Evolutionary conservation across 2,888 invertebrate genomes (phyloP).

Genomic region (Scaptomyza flava): DNA sequence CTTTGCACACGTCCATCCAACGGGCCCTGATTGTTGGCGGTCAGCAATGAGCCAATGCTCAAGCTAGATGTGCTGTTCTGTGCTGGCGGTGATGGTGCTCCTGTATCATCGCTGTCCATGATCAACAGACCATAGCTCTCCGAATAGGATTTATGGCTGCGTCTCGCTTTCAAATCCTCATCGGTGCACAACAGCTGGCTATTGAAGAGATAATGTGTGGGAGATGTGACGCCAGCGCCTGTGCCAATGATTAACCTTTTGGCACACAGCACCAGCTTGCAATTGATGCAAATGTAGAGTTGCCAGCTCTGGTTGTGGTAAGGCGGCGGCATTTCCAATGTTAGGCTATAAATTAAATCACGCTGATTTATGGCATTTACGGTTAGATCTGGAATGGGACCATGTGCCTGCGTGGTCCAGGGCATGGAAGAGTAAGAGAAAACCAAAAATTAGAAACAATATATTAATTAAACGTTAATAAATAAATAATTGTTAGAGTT

Average conservation of each 20-base stretch:
- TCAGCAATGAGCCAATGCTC: slow-evolving; percentile 55
- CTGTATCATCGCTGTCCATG: slow-evolving; percentile 69
- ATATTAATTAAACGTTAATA: no score
- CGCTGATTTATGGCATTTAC: slow-evolving; percentile 76
- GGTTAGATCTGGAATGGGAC: slow-evolving; percentile 78
- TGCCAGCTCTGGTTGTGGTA: slow-evolving; percentile 68
- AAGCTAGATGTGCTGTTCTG: slow-evolving; percentile 63
- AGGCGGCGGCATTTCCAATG: slow-evolving; percentile 48
- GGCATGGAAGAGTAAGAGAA: slow-evolving; percentile 24
- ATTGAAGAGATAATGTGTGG: slow-evolving; percentile 77
- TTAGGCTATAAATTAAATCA: slow-evolving; percentile 78
- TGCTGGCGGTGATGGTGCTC: slow-evolving; percentile 69
- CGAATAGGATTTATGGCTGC: slow-evolving; percentile 88
- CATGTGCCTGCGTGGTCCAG: slow-evolving; percentile 75
- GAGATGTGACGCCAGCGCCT: slow-evolving; percentile 33
- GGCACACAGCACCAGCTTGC: slow-evolving; percentile 81
- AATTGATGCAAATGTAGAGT: slow-evolving; percentile 82
- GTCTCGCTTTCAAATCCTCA: slow-evolving; percentile 87
- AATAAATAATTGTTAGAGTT: no score
- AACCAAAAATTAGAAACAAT: neutral
- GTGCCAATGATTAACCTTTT: slow-evolving; percentile 53
- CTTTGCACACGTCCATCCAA: slow-evolving; percentile 66
- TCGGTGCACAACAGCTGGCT: slow-evolving; percentile 84
- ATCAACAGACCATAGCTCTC: slow-evolving; percentile 89
- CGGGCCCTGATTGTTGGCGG: slow-evolving; percentile 8